Evolutionary conservation across 2,797 vertebrate genomes (phyloP), one percentile per base, ranked within the genome.

Genomic region (Naso thynnoides): DNA sequence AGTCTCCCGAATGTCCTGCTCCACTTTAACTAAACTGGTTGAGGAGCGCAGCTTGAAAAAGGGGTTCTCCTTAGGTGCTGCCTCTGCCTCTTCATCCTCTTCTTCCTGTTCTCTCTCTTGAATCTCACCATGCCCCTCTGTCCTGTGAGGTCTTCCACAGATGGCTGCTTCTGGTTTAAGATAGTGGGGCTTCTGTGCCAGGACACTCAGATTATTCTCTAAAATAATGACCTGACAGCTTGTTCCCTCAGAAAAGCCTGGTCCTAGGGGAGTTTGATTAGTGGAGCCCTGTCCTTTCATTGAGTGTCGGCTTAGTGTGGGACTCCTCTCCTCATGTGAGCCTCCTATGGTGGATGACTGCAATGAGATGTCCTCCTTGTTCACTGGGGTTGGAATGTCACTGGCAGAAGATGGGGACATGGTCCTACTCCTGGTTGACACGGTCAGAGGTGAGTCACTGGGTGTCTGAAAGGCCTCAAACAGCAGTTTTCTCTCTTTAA

Each of bases 1-100:
- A 42, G 93, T 91, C 72, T 94, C 94, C 50, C 86, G 93, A 81
- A 97, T 96, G 73, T 98, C 97, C 82, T 89, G 92, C 85, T 95
- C 94, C 82, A 97, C 91, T 68, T 95, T 91, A 0, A 81, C 86
- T 54, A 90, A 45, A 39, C 81, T 86, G 29, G 81, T 69, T 27
- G 94, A 94, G 31, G 94, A 75, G 8, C 94, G 93, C 58, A 96
- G 87, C 84, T 93, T 94, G 79, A 95, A 95, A 78, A 95, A 96
- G 11, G 95, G 94, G 74, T 94, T 95, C 79, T 93, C 90, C 45
- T 79, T 92, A 3, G 58, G 50, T 24, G 18, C 18, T 26, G 52
- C 57, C 21, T 84, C 85, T 8, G 79, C 78, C 4, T 78, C 78
- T 6, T 76, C 62, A 1, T 77, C 78, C 5, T 76, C 56, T 1